These are phyloP conservation scores for Scalopus aquaticus DNA, from an alignment of 2,113 vertebrate genomes.

Conservation along the genomic window DNA sequence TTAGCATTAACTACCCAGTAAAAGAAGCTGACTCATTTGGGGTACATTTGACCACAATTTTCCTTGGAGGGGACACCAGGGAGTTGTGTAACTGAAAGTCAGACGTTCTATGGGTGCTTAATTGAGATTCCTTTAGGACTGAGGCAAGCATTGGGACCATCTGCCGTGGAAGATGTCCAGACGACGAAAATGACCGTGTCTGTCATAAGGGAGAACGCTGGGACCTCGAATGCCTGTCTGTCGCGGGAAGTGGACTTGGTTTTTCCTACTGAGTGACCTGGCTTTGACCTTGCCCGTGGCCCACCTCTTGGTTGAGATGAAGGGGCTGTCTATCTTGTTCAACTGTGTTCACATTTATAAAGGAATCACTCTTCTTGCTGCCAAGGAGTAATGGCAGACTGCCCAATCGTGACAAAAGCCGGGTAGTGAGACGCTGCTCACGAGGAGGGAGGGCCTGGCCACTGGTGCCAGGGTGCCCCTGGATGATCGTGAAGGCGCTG, in stretches of 20 bases:
- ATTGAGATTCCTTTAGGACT: conserved; percentile 15
- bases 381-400: not conserved
- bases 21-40: conserved; percentile 41
- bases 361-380: not conserved
- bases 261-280: not conserved
- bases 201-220: not conserved
- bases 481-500: not conserved
- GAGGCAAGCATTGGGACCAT: not conserved
- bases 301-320: not conserved
- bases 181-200: not conserved
- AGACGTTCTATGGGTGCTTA: not conserved
- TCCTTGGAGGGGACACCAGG: conserved; percentile 24
- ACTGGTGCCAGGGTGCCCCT: not conserved
- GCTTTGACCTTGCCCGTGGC: not conserved
- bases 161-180: conserved; percentile 33
- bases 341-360: not conserved
- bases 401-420: not conserved
- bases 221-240: not conserved
- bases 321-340: not conserved
- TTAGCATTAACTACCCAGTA: not conserved
- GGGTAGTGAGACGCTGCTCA: not conserved
- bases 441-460: rapidly evolving
- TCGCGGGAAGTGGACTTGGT: not conserved
- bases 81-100: conserved; percentile 12
- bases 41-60: conserved; percentile 21